These are phyloP conservation scores for Ophion ventricosus DNA, from an alignment of 2,888 invertebrate genomes.

Conservation along the genomic window DNA sequence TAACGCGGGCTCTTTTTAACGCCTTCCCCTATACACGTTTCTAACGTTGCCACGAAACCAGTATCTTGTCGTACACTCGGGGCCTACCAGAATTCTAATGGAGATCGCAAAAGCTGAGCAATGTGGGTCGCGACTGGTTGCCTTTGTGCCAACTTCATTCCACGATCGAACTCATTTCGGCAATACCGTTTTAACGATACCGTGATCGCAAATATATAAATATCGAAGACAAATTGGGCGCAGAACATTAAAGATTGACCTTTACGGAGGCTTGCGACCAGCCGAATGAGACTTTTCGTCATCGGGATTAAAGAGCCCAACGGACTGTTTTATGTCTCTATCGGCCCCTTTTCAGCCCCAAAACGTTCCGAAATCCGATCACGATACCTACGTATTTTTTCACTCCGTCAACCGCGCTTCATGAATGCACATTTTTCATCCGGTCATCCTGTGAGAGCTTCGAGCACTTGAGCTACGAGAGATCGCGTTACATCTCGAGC, in stretches of 20 bases:
- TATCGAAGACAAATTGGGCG: conserved; percentile 49
- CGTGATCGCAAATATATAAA: conserved; percentile 12
- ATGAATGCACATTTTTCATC: conserved; percentile 55
- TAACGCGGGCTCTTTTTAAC: conserved; percentile 28
- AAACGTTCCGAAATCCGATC: conserved; percentile 31
- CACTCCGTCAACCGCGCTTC: conserved; percentile 7
- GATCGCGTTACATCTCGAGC: conserved; percentile 29
- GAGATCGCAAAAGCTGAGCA: conserved; percentile 47
- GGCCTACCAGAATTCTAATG: conserved; percentile 64
- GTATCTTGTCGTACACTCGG: conserved; percentile 37
- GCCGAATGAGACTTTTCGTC: conserved; percentile 49
- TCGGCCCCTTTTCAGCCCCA: not conserved
- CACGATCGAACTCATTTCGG: conserved; percentile 10
- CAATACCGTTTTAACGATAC: conserved; percentile 37
- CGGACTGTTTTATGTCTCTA: conserved; percentile 25
- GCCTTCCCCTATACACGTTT: conserved; percentile 36
- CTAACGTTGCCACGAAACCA: conserved; percentile 42
- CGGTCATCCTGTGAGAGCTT: conserved; percentile 52
- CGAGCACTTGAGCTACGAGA: conserved; percentile 51
- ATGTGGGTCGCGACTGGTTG: conserved; percentile 66
- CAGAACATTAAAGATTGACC: conserved; percentile 56
- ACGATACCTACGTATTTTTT: conserved; percentile 37
- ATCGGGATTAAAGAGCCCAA: conserved; percentile 56
- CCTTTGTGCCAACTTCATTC: conserved; percentile 62
- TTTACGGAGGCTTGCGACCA: conserved; percentile 40